A percentile compares a stretch with the other conserved stretches of the same genome.
These are phyloP conservation scores for cat (Felis catus) DNA, from an alignment of 2,113 vertebrate genomes.

Conservation along the genomic window DNA sequence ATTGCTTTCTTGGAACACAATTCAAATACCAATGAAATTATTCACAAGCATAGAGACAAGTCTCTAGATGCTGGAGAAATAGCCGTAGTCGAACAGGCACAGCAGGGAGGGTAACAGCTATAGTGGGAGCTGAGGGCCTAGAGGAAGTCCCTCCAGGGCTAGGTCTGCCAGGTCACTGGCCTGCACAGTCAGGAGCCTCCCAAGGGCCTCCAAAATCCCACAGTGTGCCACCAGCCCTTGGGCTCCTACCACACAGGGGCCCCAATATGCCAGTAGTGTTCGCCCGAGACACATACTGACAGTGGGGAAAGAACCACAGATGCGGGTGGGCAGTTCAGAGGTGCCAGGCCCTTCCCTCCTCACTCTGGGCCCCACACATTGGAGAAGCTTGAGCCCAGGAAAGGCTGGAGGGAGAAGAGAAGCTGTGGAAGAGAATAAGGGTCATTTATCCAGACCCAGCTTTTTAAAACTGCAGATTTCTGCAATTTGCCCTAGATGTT, in stretches of 20 bases:
- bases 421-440: neutral
- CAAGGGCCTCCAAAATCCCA: neutral
- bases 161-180: neutral
- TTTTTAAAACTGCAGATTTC: neutral
- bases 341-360: fast-evolving
- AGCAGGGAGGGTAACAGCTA: neutral
- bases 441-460: neutral
- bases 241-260: neutral
- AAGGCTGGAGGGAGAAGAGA: neutral
- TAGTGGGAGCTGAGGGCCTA: neutral
- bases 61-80: neutral
- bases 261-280: neutral
- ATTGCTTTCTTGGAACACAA: neutral
- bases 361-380: no score
- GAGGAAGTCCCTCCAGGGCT: neutral
- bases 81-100: fast-evolving
- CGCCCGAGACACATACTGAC: neutral
- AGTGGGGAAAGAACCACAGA: neutral
- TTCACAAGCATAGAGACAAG: neutral
- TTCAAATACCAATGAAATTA: neutral
- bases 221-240: neutral
- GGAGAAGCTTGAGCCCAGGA: neutral
- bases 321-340: fast-evolving
- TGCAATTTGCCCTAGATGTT: neutral
- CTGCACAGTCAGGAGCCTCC: neutral